A percentile compares a stretch with the other conserved stretches of the same genome.
These are phyloP conservation scores for Kryptopterus vitreolus DNA, from an alignment of 2,797 vertebrate genomes.

Conservation along the genomic window DNA sequence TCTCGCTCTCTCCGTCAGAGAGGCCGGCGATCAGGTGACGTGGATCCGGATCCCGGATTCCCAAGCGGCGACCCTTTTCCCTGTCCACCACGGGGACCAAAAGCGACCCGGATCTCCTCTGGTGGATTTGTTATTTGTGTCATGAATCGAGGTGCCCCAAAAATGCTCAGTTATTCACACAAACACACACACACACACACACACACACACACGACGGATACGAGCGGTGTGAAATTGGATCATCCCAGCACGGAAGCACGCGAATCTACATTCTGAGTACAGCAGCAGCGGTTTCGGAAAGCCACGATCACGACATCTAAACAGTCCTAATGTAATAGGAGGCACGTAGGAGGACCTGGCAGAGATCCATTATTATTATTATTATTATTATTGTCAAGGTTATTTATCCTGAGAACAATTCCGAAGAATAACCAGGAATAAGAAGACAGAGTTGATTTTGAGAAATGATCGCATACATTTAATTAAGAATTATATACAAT, in stretches of 20 bases:
- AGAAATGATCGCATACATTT: not conserved
- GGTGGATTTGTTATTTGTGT: slow-evolving; percentile 48
- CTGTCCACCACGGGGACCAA: not conserved
- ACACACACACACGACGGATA: not conserved
- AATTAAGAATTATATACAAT: not conserved
- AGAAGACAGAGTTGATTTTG: not conserved
- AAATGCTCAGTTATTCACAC: not conserved
- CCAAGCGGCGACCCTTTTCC: slow-evolving; percentile 11
- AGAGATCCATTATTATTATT: not conserved
- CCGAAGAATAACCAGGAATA: not conserved
- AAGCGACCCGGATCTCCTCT: slow-evolving; percentile 4
- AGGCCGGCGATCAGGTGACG: slow-evolving; percentile 45
- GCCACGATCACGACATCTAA: not conserved
- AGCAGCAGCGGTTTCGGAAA: not conserved
- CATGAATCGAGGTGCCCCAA: slow-evolving; percentile 62
- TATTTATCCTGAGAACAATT: slow-evolving; percentile 5
- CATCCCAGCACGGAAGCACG: not conserved
- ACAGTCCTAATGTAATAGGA: not conserved
- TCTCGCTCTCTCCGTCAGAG: slow-evolving; percentile 47
- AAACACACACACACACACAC: not conserved
- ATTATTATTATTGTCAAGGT: not conserved
- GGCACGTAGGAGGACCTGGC: slow-evolving; percentile 2
- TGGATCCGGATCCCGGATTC: slow-evolving; percentile 22
- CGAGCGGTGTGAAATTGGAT: not conserved
- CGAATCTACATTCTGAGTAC: slow-evolving; percentile 17